Percentiles rank a stretch among this genome's conserved stretches.
Conservation (phyloP, 1,140 invertebrate genomes). For the Leucophenga varia region DNA sequence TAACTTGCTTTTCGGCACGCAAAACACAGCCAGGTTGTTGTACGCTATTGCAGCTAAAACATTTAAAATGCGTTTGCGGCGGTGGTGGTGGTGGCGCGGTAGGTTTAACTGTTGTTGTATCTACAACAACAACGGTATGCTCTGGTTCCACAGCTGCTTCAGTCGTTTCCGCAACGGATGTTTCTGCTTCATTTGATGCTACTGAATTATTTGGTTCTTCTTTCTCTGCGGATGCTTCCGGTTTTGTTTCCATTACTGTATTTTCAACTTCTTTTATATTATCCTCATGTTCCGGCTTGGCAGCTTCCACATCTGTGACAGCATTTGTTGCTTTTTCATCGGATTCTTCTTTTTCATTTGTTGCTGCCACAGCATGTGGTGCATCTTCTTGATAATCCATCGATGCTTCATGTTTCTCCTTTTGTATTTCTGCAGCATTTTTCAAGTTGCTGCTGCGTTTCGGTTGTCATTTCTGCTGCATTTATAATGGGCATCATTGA, state of each 20-base stretch:
- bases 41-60: slow-evolving; percentile 22
- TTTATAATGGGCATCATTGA: background rate
- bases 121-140: background rate
- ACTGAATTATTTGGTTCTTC: background rate
- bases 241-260: background rate
- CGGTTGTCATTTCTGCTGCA: background rate
- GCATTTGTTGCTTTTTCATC: background rate
- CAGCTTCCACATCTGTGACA: background rate
- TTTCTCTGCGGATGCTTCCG: background rate
- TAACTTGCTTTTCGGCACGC: slow-evolving; percentile 2
- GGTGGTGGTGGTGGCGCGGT: background rate
- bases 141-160: background rate
- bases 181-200: background rate
- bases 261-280: background rate
- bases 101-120: background rate
- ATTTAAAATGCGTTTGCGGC: too few species aligned
- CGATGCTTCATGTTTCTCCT: background rate
- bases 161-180: background rate
- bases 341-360: too few species aligned
- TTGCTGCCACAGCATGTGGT: background rate
- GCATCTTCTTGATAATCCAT: background rate
- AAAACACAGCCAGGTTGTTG: slow-evolving; percentile 11
- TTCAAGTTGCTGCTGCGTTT: background rate
- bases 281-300: background rate
- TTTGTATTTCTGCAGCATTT: background rate